Conservation (phyloP, 2,797 vertebrate species). For the Pteropus rufus region DNA sequence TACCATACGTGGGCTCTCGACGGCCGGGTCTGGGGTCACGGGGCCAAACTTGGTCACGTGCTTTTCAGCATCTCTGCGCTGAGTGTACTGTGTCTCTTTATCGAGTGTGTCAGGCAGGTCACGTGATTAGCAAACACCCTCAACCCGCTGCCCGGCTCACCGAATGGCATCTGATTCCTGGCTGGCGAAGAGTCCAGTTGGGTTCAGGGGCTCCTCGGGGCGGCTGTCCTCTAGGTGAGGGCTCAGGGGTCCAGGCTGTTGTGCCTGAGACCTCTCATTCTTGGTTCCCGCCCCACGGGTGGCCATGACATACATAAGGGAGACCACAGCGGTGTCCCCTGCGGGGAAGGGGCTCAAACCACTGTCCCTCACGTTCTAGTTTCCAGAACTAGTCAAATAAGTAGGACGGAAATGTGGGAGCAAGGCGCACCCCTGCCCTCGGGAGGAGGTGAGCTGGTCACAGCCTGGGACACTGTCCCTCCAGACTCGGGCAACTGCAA, state of each 20-base stretch:
- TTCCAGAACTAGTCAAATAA: background rate
- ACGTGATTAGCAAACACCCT: background rate
- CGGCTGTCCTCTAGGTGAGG: background rate
- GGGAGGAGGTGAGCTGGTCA: background rate
- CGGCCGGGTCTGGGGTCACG: no score
- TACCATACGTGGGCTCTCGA: no score
- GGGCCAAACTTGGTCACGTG: no score
- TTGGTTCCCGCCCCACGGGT: background rate
- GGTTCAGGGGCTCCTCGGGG: background rate
- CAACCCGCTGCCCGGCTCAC: background rate
- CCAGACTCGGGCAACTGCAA: background rate
- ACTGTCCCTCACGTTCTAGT: fast-evolving
- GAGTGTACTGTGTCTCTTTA: no score
- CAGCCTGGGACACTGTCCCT: fast-evolving
- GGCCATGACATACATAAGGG: fast-evolving
- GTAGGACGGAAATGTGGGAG: fast-evolving
- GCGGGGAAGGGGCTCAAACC: fast-evolving
- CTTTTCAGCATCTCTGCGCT: no score
- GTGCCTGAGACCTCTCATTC: no score
- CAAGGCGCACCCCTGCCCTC: background rate
- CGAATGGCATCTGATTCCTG: background rate
- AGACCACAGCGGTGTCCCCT: fast-evolving
- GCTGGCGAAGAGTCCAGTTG: background rate
- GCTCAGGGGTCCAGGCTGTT: fast-evolving
- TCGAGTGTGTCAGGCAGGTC: background rate